These are phyloP conservation scores for Cephus pulcher DNA, from an alignment of 2,888 invertebrate genomes.

Conservation along the genomic window DNA sequence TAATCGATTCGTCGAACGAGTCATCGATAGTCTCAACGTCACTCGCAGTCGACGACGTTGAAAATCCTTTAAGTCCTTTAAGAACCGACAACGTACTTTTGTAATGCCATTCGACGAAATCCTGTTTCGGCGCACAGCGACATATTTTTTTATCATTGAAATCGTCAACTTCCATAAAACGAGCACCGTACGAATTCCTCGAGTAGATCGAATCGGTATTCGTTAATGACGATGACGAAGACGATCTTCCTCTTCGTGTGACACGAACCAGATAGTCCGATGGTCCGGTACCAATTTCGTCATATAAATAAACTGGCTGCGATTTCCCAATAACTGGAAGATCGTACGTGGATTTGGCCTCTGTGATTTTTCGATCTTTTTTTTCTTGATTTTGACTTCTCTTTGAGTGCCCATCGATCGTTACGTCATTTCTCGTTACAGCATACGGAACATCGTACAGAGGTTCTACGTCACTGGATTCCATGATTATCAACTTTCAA, in stretches of 20 bases:
- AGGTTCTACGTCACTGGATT: background rate
- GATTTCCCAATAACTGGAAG: background rate
- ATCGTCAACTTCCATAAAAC: background rate
- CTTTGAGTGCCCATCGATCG: background rate
- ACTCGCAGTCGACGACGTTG: constrained; percentile 3
- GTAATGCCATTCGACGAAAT: constrained; percentile 21
- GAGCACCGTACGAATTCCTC: constrained; percentile 9
- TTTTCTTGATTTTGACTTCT: background rate
- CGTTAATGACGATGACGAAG: background rate
- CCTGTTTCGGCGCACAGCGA: constrained; percentile 13
- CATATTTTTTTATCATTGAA: constrained; percentile 8
- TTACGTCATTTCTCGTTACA: background rate
- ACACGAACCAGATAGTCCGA: background rate
- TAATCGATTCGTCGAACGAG: constrained; percentile 15
- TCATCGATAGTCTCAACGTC: constrained; percentile 14
- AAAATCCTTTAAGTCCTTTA: constrained; percentile 4
- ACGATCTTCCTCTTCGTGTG: background rate
- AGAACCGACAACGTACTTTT: constrained; percentile 18
- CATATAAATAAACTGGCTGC: background rate
- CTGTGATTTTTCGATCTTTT: background rate
- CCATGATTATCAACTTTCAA: background rate
- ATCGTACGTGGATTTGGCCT: background rate
- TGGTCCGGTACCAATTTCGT: background rate
- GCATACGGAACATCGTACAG: background rate
- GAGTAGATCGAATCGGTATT: background rate